Evolutionary conservation across 2,888 invertebrate genomes (phyloP).

Genomic region (Laothoe populi): DNA sequence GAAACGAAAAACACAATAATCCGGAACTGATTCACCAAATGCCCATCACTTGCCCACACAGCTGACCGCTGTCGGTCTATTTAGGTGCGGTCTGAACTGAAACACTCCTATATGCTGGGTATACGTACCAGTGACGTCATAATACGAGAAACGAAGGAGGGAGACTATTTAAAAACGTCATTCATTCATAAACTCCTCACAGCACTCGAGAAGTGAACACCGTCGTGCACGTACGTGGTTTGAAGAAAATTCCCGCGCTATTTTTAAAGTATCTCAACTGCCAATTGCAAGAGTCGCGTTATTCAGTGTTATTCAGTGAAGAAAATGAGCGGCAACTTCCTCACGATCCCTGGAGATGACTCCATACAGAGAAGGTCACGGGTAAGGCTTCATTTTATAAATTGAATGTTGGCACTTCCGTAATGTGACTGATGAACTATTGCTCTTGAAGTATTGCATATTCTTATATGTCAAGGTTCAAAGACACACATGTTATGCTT

Average conservation of each 20-base stretch:
- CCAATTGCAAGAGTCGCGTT: slow-evolving; percentile 49
- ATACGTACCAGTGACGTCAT: slow-evolving; percentile 60
- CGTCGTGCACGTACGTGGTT: slow-evolving; percentile 70
- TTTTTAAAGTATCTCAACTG: slow-evolving; percentile 41
- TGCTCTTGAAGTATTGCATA: background rate
- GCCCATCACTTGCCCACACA: slow-evolving; percentile 26
- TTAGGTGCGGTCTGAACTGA: slow-evolving; percentile 66
- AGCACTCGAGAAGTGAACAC: slow-evolving; percentile 63
- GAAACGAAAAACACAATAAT: slow-evolving; percentile 14
- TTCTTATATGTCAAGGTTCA: background rate
- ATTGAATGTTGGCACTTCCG: slow-evolving; percentile 9
- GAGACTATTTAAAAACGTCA: slow-evolving; percentile 77
- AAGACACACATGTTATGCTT: background rate
- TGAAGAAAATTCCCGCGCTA: slow-evolving; percentile 44
- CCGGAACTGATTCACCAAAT: slow-evolving; percentile 24
- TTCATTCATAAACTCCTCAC: slow-evolving; percentile 75
- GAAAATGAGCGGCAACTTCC: slow-evolving; percentile 81
- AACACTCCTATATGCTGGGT: slow-evolving; percentile 56
- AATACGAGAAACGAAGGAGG: slow-evolving; percentile 40
- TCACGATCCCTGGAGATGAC: slow-evolving; percentile 77
- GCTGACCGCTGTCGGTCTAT: slow-evolving; percentile 50
- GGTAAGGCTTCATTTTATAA: slow-evolving; percentile 56
- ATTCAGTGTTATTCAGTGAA: slow-evolving; percentile 50
- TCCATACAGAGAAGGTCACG: slow-evolving; percentile 70
- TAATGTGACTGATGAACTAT: background rate